Evolutionary conservation across 2,888 invertebrate genomes (phyloP).

Genomic region (Chloroclystis v-ata): DNA sequence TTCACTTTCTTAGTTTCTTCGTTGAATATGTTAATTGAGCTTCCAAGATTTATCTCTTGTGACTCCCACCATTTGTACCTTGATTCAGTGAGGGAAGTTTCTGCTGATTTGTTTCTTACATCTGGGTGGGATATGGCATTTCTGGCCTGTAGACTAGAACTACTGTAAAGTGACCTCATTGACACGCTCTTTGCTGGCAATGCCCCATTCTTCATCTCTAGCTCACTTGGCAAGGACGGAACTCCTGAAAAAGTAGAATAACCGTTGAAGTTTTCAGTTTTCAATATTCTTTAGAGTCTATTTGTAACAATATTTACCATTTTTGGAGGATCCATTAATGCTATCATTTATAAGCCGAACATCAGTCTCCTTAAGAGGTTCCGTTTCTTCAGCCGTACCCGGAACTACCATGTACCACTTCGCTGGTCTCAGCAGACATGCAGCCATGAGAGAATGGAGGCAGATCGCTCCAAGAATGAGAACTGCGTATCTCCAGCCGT

Average conservation of each 20-base stretch:
- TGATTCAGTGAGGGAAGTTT: constrained; percentile 45
- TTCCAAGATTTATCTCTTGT: constrained; percentile 78
- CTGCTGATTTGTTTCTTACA: constrained; percentile 47
- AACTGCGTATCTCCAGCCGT: constrained; percentile 80
- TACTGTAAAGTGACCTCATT: constrained; percentile 56
- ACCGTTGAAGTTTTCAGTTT: too few species aligned
- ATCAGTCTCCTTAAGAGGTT: constrained; percentile 50
- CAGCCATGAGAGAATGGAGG: constrained; percentile 79
- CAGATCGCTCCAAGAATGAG: constrained; percentile 80
- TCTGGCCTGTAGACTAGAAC: constrained; percentile 49
- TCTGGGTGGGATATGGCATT: constrained; percentile 69
- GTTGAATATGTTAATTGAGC: constrained; percentile 79
- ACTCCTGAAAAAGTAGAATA: constrained; percentile 39
- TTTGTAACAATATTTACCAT: constrained; percentile 44
- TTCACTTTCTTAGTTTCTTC: constrained; percentile 43
- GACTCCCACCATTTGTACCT: constrained; percentile 78
- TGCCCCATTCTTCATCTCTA: constrained; percentile 42
- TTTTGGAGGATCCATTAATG: constrained; percentile 44
- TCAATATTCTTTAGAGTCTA: too few species aligned
- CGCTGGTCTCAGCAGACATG: constrained; percentile 81
- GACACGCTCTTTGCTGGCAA: constrained; percentile 56
- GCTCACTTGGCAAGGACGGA: constrained; percentile 33
- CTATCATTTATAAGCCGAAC: constrained; percentile 54
- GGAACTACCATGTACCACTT: constrained; percentile 80
- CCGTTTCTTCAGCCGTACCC: constrained; percentile 48